A percentile compares a stretch with the other conserved stretches of the same genome.
Conservation (phyloP, 2,113 vertebrate species). For the Indri indri region DNA sequence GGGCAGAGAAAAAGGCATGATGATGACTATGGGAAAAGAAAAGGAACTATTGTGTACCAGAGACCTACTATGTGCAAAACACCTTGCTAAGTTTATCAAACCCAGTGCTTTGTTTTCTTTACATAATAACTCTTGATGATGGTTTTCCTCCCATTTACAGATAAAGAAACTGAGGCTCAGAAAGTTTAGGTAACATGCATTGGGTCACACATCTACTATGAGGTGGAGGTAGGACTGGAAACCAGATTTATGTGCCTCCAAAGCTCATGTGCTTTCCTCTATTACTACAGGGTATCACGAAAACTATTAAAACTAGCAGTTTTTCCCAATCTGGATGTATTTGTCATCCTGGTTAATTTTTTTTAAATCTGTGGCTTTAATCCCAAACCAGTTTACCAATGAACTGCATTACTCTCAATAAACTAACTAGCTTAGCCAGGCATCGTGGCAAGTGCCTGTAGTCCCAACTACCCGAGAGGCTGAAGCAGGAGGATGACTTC, state of each 20-base stretch:
- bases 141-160: not conserved
- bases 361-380: conserved; percentile 26
- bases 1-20: not conserved
- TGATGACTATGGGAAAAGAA: conserved; percentile 3
- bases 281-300: not conserved
- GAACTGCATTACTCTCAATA: conserved; percentile 10
- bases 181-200: not conserved
- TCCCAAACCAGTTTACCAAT: conserved; percentile 2
- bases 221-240: not conserved
- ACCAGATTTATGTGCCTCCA: not conserved
- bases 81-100: conserved; percentile 26
- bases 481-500: not conserved
- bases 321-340: conserved; percentile 12
- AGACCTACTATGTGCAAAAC: not conserved
- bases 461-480: not conserved
- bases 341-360: conserved; percentile 10
- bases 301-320: conserved; percentile 28
- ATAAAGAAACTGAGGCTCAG: conserved; percentile 16
- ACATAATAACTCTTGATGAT: conserved; percentile 13
- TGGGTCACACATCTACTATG: not conserved
- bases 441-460: not conserved
- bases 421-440: not conserved
- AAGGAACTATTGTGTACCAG: not conserved
- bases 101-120: not conserved
- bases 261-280: conserved; percentile 14